These are phyloP conservation scores for Yasuhikotakia modesta DNA, from an alignment of 2,797 vertebrate genomes.

Conservation along the genomic window DNA sequence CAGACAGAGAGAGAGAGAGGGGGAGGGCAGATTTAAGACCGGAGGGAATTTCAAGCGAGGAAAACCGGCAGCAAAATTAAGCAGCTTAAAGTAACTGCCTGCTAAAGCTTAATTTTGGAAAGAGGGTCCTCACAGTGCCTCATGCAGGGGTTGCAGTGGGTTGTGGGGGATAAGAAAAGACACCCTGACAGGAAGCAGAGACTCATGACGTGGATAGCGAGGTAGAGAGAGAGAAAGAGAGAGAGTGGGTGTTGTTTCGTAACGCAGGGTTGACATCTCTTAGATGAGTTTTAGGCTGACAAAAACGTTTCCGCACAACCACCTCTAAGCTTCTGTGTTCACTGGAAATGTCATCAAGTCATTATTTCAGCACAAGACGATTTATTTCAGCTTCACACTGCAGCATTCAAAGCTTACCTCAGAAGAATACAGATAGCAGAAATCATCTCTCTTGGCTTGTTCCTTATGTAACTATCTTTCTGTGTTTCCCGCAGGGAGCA, in stretches of 20 bases:
- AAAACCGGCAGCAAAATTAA: conserved; percentile 81
- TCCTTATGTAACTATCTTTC: conserved; percentile 26
- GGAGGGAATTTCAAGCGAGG: conserved; percentile 72
- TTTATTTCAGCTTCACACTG: conserved; percentile 3
- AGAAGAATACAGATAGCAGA: not conserved
- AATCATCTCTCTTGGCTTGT: not conserved
- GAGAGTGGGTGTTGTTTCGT: conserved; percentile 59
- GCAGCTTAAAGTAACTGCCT: conserved; percentile 80
- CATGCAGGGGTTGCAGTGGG: conserved; percentile 74
- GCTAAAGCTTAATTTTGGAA: conserved; percentile 75
- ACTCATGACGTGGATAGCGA: conserved; percentile 44
- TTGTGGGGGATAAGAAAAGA: conserved; percentile 64
- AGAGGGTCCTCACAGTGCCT: conserved; percentile 72
- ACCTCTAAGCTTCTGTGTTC: conserved; percentile 28
- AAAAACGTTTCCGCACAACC: conserved; percentile 30
- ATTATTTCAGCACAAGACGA: not conserved
- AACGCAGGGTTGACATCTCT: conserved; percentile 53
- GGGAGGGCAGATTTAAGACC: conserved; percentile 72
- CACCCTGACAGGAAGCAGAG: conserved; percentile 19
- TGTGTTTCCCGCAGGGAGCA: conserved; percentile 77
- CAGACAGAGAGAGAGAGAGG: conserved; percentile 60
- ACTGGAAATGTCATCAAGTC: conserved; percentile 8
- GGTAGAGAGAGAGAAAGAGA: conserved; percentile 61
- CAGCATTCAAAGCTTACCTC: not conserved
- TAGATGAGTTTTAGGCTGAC: conserved; percentile 40